A percentile compares a stretch with the other conserved stretches of the same genome.
phyloP scores from a whole-genome alignment of 1,140 invertebrate genomes.

The Adoxophyes honmai region DNA sequence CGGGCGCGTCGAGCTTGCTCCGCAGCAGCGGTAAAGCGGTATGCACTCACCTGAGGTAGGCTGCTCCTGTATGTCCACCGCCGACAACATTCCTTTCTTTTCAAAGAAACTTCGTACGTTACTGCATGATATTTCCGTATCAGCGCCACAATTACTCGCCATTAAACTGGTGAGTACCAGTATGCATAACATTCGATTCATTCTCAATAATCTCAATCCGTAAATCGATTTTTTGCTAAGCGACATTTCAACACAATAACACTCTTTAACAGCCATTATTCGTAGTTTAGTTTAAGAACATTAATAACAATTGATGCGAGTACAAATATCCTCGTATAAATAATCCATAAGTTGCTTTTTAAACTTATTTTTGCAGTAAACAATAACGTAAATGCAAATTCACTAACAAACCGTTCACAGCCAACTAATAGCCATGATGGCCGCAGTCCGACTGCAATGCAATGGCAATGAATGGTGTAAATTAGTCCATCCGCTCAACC shows the following conservation, averaged over 20 bases:
- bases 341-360: not conserved
- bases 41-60: conserved; percentile 64
- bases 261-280: conserved; percentile 69
- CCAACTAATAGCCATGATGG: conserved; percentile 68
- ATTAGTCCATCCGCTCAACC: not conserved
- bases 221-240: conserved; percentile 75
- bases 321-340: not conserved
- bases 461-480: not conserved
- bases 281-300: conserved; percentile 20
- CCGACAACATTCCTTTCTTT: conserved; percentile 62
- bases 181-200: conserved; percentile 67
- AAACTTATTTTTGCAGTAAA: not conserved
- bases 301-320: not conserved
- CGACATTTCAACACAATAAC: conserved; percentile 71
- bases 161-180: conserved; percentile 56
- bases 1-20: not conserved
- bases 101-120: conserved; percentile 65
- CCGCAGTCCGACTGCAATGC: conserved; percentile 55
- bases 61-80: conserved; percentile 56
- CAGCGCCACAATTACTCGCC: conserved; percentile 42
- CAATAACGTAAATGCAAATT: not conserved
- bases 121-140: conserved; percentile 55
- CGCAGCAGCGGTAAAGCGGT: not conserved
- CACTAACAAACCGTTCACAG: conserved; percentile 26
- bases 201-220: conserved; percentile 67